These are phyloP conservation scores for Oryzias melastigma DNA, from an alignment of 2,113 vertebrate genomes.

Conservation along the genomic window DNA sequence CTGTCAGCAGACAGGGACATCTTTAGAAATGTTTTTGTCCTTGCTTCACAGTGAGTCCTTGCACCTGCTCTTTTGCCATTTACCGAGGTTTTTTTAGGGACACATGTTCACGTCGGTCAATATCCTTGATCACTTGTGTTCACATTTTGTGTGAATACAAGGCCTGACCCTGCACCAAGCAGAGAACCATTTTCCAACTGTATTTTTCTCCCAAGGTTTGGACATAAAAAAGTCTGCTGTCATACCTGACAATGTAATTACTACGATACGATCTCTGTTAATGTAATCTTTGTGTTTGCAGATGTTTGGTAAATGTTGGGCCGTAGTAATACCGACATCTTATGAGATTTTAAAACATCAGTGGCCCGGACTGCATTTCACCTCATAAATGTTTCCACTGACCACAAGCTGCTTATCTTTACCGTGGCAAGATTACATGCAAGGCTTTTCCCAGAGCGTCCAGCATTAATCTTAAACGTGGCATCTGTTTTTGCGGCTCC, in stretches of 20 bases:
- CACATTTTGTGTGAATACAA: conserved; percentile 24
- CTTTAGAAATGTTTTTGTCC: conserved; percentile 21
- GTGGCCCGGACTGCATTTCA: not conserved
- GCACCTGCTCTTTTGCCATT: conserved; percentile 21
- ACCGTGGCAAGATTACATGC: conserved; percentile 2
- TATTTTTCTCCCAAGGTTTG: conserved; percentile 15
- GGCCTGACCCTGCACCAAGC: conserved; percentile 17
- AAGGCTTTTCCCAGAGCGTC: not conserved
- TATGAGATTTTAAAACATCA: not conserved
- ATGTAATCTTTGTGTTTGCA: not conserved
- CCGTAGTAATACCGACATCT: not conserved
- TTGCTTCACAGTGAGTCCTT: conserved; percentile 28
- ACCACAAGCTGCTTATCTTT: conserved; percentile 1
- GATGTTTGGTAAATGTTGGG: not conserved
- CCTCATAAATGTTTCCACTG: conserved; percentile 5
- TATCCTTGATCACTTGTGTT: conserved; percentile 16
- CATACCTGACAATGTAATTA: not conserved
- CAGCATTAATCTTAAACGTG: not conserved
- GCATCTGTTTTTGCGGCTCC: not conserved
- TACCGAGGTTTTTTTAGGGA: conserved; percentile 5
- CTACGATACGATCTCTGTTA: not conserved
- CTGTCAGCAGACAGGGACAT: conserved; percentile 1
- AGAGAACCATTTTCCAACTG: not conserved
- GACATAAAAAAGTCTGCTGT: not conserved
- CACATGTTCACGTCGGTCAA: conserved; percentile 12